Conservation (phyloP, 2,888 invertebrate species). For the Drosophila algonquin region DNA sequence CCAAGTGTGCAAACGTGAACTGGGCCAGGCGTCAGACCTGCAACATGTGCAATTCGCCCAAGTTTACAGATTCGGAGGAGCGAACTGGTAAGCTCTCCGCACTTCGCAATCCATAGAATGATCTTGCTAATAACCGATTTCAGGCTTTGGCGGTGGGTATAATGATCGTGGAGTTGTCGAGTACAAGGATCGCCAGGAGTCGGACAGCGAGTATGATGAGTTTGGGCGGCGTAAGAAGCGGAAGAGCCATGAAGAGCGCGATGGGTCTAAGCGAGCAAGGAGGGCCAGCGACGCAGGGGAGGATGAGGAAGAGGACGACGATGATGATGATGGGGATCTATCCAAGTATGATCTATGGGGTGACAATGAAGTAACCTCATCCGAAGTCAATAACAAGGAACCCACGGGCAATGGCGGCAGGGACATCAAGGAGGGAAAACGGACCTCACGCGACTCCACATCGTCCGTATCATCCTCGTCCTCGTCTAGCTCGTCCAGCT, state of each 20-base stretch:
- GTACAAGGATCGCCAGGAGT: constrained; percentile 94
- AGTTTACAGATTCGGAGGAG: constrained; percentile 96
- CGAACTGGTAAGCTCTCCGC: constrained; percentile 85
- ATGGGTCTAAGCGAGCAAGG: constrained; percentile 58
- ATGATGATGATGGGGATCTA: constrained; percentile 88
- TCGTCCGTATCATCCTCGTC: constrained; percentile 78
- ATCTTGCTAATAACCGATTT: constrained; percentile 7
- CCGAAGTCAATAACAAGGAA: constrained; percentile 51
- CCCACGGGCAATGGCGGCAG: constrained; percentile 43
- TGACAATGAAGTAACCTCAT: constrained; percentile 85
- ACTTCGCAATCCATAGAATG: neutral
- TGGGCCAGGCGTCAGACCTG: constrained; percentile 95
- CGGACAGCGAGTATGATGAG: constrained; percentile 98
- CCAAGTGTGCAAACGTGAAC: constrained; percentile 99
- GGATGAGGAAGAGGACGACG: constrained; percentile 84
- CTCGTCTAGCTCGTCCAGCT: constrained; percentile 68
- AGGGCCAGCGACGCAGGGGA: constrained; percentile 40
- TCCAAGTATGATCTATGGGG: constrained; percentile 92
- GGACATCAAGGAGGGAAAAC: constrained; percentile 52
- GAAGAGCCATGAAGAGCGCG: constrained; percentile 72
- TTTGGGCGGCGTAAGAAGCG: constrained; percentile 89
- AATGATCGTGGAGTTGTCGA: constrained; percentile 98
- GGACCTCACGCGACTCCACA: constrained; percentile 63
- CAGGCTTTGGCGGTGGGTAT: constrained; percentile 94
- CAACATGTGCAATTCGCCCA: constrained; percentile 99